phyloP scores from a whole-genome alignment of 2,113 vertebrate species.

The Rousettus leschenaultii region DNA sequence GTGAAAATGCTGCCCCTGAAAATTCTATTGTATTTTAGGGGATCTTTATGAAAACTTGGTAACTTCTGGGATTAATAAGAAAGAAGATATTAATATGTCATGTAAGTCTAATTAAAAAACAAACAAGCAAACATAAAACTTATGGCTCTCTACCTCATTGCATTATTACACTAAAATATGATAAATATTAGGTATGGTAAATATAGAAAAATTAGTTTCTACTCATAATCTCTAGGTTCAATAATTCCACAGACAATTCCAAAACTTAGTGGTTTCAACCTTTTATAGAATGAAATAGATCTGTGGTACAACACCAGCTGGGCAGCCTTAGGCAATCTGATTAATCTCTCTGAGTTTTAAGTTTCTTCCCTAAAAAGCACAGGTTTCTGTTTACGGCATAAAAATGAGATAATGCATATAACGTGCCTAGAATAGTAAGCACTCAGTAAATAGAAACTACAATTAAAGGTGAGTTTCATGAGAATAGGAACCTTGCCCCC shows the following conservation, averaged over 20 bases:
- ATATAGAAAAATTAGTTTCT: not conserved
- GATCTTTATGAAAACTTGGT: not conserved
- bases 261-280: constrained; percentile 1
- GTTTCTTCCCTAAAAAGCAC: not conserved
- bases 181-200: not conserved
- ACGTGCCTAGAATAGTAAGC: not conserved
- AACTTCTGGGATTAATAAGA: not conserved
- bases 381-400: not conserved
- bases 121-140: not conserved
- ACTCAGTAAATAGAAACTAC: not conserved
- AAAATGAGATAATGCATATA: not conserved
- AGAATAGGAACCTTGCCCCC: not conserved
- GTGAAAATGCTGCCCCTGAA: not conserved
- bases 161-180: not conserved
- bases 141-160: not conserved
- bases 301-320: not conserved
- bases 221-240: not conserved
- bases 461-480: not conserved
- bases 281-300: not conserved
- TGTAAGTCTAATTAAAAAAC: not conserved
- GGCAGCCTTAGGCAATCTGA: not conserved
- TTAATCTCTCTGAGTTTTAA: not conserved
- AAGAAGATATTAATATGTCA: not conserved
- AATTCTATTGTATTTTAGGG: not conserved
- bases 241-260: not conserved